phyloP scores from a whole-genome alignment of 1,140 invertebrate genomes.

The Metopolophium dirhodum region DNA sequence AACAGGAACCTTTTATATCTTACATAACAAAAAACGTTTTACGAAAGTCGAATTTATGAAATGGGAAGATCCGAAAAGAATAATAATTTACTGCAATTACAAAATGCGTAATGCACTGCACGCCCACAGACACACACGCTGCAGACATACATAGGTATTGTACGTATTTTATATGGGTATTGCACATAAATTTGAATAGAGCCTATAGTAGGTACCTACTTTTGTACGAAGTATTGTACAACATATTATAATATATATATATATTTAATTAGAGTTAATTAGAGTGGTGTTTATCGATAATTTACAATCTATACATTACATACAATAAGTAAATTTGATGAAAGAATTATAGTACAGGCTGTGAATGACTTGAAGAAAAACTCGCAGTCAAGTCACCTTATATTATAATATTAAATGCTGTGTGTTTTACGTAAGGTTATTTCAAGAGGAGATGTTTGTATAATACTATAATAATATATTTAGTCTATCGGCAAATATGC shows the following conservation, averaged over 20 bases:
- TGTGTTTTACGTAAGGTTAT: not conserved
- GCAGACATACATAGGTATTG: not conserved
- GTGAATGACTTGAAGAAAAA: too few species aligned
- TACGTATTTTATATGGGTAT: not conserved
- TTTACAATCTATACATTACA: too few species aligned
- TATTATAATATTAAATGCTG: not conserved
- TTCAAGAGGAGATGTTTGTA: not conserved
- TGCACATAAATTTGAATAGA: not conserved
- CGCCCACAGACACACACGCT: not conserved
- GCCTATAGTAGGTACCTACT: not conserved
- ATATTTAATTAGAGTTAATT: too few species aligned
- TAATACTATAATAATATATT: not conserved
- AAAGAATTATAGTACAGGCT: too few species aligned
- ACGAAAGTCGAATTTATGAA: not conserved
- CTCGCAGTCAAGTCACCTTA: too few species aligned
- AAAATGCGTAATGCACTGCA: not conserved
- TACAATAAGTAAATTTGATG: too few species aligned
- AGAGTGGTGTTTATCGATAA: too few species aligned
- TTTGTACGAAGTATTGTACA: not conserved
- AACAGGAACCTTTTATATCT: not conserved
- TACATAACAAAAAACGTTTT: not conserved
- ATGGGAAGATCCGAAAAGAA: not conserved
- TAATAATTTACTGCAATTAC: slow-evolving; percentile 17
- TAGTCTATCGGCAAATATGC: not conserved
- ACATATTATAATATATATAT: too few species aligned